A percentile compares a stretch with the other conserved stretches of the same genome.
phyloP scores from a whole-genome alignment of 2,113 vertebrate species.

The Heterocephalus glaber region DNA sequence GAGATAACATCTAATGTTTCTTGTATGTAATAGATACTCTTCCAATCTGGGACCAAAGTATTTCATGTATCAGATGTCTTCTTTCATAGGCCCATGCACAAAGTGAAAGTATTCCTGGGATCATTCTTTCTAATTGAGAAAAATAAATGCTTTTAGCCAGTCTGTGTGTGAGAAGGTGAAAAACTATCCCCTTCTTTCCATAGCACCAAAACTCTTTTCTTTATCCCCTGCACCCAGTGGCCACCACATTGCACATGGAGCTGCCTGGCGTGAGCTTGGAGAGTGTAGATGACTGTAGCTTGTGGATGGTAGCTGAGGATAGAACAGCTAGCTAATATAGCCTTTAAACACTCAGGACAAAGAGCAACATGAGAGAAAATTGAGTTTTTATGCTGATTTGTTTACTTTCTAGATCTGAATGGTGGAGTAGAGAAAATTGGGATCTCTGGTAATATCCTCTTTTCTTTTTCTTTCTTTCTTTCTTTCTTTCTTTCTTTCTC shows the following conservation, averaged over 20 bases:
- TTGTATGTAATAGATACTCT: background rate
- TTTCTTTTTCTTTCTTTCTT: background rate
- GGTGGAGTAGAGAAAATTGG: background rate
- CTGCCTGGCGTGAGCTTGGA: rapidly evolving
- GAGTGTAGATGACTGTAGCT: background rate
- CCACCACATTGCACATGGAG: background rate
- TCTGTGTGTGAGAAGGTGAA: background rate
- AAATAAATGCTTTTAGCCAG: background rate
- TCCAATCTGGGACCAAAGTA: background rate
- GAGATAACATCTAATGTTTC: background rate
- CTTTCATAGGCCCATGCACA: background rate
- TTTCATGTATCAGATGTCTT: background rate
- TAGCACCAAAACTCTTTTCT: background rate
- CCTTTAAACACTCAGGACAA: background rate
- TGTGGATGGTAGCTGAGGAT: background rate
- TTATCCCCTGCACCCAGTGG: background rate
- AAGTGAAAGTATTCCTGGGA: rapidly evolving
- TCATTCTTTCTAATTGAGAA: background rate
- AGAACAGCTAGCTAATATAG: background rate
- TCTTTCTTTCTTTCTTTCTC: background rate
- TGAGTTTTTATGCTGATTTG: background rate
- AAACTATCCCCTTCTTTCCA: background rate
- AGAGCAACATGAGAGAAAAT: background rate
- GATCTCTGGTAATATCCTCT: background rate
- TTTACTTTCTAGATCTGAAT: background rate